A percentile compares a stretch with the other conserved stretches of the same genome.
phyloP scores from a whole-genome alignment of 2,797 vertebrate species.

The Lacerta agilis region DNA sequence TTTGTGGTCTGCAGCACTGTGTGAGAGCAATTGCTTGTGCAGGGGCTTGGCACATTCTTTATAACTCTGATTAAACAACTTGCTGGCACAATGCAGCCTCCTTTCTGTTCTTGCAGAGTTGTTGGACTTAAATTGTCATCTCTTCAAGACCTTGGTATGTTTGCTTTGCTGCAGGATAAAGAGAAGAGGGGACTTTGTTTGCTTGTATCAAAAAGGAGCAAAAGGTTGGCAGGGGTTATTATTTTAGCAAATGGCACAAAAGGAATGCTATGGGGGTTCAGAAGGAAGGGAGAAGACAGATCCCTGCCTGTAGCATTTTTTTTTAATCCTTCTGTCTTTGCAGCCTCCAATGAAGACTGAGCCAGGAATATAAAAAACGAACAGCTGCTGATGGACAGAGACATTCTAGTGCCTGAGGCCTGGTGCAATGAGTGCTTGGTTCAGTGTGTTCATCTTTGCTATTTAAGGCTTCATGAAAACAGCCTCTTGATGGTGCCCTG shows the following conservation, averaged over 20 bases:
- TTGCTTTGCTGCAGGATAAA: slow-evolving; percentile 43
- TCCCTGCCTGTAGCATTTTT: slow-evolving; percentile 62
- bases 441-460: not conserved
- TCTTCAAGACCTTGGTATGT: slow-evolving; percentile 45
- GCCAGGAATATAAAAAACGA: slow-evolving; percentile 59
- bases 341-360: slow-evolving; percentile 61
- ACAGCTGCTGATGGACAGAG: slow-evolving; percentile 56
- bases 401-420: slow-evolving; percentile 48
- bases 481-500: slow-evolving; percentile 19
- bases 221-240: slow-evolving; percentile 40
- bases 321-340: slow-evolving; percentile 65
- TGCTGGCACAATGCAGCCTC: slow-evolving; percentile 15
- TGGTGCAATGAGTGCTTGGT: slow-evolving; percentile 18
- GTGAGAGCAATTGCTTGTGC: not conserved
- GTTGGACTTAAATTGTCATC: slow-evolving; percentile 34
- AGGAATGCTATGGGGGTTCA: slow-evolving; percentile 52
- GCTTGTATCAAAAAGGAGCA: slow-evolving; percentile 36
- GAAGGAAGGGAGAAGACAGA: slow-evolving; percentile 49
- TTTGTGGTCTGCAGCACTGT: not conserved
- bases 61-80: not conserved
- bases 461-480: slow-evolving; percentile 42
- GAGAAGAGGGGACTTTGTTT: not conserved
- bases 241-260: slow-evolving; percentile 65
- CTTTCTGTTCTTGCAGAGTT: slow-evolving; percentile 20
- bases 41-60: slow-evolving; percentile 15